Base-by-base conservation (phyloP, 1,140 invertebrate genomes). In the Hylyphantes graminicola region DNA sequence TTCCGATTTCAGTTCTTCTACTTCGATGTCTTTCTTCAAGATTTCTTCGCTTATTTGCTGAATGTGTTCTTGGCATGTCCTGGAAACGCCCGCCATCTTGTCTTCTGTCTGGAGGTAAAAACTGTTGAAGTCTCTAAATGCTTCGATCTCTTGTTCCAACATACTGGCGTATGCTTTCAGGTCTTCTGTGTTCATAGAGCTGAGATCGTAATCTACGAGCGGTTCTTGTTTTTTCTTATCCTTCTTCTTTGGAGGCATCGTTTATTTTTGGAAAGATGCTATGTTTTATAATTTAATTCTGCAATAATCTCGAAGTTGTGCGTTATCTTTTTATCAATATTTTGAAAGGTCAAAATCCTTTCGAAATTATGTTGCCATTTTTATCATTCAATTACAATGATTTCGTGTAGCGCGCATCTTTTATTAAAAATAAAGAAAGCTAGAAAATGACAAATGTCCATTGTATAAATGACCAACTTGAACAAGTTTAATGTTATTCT, bases 171-270 rank as follows among this genome's bases (percentile, higher is more conserved):
- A 81, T 12, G 61, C 10, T 68, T 63, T 73, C 11, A 81, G 13
- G 11, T 81, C 79, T 11, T 57, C 21, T 15, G 35, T 19, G 35
- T 7, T 15, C 68, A 81, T 73, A 7, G 64, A 48, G 15, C 19
- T 21, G 2, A 73, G 12, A 67, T 81, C 35, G 13, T 81, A 81
- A 17, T 50, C 57, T 5, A 35, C 15, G 0, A 54, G 7, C 19
- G 51, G 17, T 73, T 81, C 78, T n/a, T 80, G 57, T 17, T 53
- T 35, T 5, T n/a, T 12, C 48, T 57, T 57, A 11, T 17, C 50
- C 35, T 81, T 81, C 21, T 48, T 21, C 51, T 59, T 80, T 15
- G 77, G 77, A 35, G 77, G 77, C 77, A 80, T 80, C 21, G 48
- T 80, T 21, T 21, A n/a, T 5, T 17, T n/a, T 65, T 12, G 1